phyloP scores from a whole-genome alignment of 2,888 invertebrate genomes.

The Dicyrtomina minuta region DNA sequence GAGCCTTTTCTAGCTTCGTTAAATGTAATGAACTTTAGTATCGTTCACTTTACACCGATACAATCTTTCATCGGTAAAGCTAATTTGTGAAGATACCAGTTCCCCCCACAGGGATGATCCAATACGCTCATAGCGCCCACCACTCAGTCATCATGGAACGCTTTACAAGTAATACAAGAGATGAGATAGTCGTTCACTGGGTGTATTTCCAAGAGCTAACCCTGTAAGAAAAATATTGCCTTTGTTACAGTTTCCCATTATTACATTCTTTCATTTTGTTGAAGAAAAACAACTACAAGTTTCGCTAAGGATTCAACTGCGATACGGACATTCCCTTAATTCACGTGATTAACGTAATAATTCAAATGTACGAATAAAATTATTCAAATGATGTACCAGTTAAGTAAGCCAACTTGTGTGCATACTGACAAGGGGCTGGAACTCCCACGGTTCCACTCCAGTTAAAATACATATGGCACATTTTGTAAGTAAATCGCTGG shows the following conservation, averaged over 20 bases:
- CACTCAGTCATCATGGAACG: too few relatives aligned
- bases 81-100: too few relatives aligned
- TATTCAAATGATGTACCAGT: constrained; percentile 55
- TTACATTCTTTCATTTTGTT: background rate
- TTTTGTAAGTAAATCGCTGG: constrained; percentile 81
- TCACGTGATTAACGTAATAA: too few relatives aligned
- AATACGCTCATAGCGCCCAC: too few relatives aligned
- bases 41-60: too few relatives aligned
- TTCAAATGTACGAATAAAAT: background rate
- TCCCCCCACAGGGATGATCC: too few relatives aligned
- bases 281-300: background rate
- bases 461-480: constrained; percentile 88
- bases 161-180: constrained; percentile 40
- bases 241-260: background rate
- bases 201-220: constrained; percentile 16
- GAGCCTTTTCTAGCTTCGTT: too few relatives aligned
- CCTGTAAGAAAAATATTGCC: background rate
- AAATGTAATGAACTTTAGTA: too few relatives aligned
- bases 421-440: constrained; percentile 62
- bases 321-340: background rate
- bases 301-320: background rate
- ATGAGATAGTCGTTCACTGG: constrained; percentile 22
- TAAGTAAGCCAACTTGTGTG: constrained; percentile 62
- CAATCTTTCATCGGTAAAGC: too few relatives aligned
- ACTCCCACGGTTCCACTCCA: constrained; percentile 66